Base-by-base conservation (phyloP, 1,140 invertebrate genomes). In the Pseudomyrmex sp. region DNA sequence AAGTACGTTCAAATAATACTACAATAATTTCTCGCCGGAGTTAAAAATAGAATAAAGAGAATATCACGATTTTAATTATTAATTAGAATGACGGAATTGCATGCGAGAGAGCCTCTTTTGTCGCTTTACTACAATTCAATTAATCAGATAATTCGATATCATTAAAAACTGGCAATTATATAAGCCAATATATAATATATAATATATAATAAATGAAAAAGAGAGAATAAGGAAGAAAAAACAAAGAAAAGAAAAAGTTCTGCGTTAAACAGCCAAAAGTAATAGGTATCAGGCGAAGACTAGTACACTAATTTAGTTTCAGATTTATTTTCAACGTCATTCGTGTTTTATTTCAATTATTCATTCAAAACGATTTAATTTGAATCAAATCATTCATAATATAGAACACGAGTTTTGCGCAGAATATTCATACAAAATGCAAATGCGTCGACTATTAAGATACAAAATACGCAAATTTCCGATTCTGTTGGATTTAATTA, bases 331-430 rank as follows among this genome's bases (percentile, higher is more conserved):
- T 70, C 58, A 59, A 54, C 66, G 12, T 48, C 8, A 15, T 18
- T 15, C 20, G 48, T 56, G 23, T 80, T 80, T 80, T 70, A 59
- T 80, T 80, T 80, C 7, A 59, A 80, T 80, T 56, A 70, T 80
- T 80, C 54, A 69, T 80, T 54, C 54, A 35, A 54, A 80, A 80
- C 76, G 44, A 72, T 80, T 80, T 66, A 80, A 80, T 80, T 70
- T 26, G 65, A 58, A 79, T 79, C 52, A 80, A 80, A 80, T 80
- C 35, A 80, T 80, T 80, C 66, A 80, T 80, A 80, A 80, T 80
- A 80, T 54, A 66, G 23, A 62, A 70, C 44, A 23, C 61, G 26
- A 20, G 35, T 35, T 35, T 12, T 18, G 48, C 48, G 63, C 18
- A 48, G 76, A 79, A 79, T 79, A 79, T 79, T 70, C 76, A 79